phyloP scores from a whole-genome alignment of 1,140 invertebrate genomes.

The Lethrus apterus region DNA sequence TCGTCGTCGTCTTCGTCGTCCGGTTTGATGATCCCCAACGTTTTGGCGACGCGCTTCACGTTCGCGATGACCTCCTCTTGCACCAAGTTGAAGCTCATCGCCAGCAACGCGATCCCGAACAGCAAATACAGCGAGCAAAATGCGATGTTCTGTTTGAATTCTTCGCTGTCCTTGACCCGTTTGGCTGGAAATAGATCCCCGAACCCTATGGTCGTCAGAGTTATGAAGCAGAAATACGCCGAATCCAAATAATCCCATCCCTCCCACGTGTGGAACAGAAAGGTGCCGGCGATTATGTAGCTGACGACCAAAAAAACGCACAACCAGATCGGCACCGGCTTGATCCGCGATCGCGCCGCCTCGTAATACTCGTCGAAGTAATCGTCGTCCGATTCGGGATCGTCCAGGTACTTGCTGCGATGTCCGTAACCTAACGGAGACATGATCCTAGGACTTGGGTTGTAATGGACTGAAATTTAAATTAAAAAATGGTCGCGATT shows the following conservation, averaged over 20 bases:
- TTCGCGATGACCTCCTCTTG: conserved; percentile 86
- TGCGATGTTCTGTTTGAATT: conserved; percentile 61
- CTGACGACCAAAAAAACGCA: conserved; percentile 82
- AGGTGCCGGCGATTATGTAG: conserved; percentile 81
- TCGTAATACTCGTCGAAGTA: conserved; percentile 40
- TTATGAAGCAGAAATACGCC: conserved; percentile 94
- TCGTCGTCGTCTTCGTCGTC: conserved; percentile 49
- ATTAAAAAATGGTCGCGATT: conserved; percentile 1
- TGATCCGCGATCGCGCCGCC: conserved; percentile 41
- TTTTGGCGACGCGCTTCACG: conserved; percentile 73
- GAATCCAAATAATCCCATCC: conserved; percentile 84
- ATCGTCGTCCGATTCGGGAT: conserved; percentile 44
- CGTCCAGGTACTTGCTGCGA: conserved; percentile 47
- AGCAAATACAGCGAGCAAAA: conserved; percentile 88
- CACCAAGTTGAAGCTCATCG: conserved; percentile 98
- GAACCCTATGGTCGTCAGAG: conserved; percentile 90
- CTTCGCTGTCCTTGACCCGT: conserved; percentile 50
- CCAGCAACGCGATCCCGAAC: conserved; percentile 92
- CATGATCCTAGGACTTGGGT: conserved; percentile 56
- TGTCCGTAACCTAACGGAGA: conserved; percentile 59
- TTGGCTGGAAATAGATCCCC: conserved; percentile 90
- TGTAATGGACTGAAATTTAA: conserved; percentile 37
- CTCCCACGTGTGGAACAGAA: conserved; percentile 80
- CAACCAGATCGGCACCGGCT: conserved; percentile 84
- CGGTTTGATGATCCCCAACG: conserved; percentile 76